These are phyloP conservation scores for Leptopilina myrica DNA, from an alignment of 2,888 invertebrate genomes.

Conservation along the genomic window DNA sequence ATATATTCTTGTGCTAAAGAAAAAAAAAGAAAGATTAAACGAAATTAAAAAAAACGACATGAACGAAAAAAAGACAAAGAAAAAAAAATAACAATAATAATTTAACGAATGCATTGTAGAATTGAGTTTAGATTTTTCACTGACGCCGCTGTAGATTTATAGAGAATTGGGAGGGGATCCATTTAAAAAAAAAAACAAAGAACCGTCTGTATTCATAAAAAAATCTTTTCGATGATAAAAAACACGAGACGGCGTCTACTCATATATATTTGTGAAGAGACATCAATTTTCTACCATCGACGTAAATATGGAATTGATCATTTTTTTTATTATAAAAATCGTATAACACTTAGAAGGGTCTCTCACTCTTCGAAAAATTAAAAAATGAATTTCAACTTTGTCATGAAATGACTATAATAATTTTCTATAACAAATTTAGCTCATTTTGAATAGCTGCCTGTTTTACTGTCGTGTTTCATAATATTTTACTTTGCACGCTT, in stretches of 20 bases:
- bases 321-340: slow-evolving; percentile 59
- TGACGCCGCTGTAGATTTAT: slow-evolving; percentile 34
- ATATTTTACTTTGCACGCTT: slow-evolving; percentile 50
- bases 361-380: slow-evolving; percentile 39
- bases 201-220: slow-evolving; percentile 26
- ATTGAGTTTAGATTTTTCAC: slow-evolving; percentile 37
- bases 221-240: slow-evolving; percentile 13
- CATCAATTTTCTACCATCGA: slow-evolving; percentile 67
- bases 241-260: slow-evolving; percentile 28
- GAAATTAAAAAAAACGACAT: too few species aligned
- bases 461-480: slow-evolving; percentile 52
- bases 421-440: slow-evolving; percentile 61
- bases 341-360: slow-evolving; percentile 58
- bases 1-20: slow-evolving; percentile 29
- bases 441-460: slow-evolving; percentile 53
- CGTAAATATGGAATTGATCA: slow-evolving; percentile 68
- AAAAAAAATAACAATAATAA: neutral
- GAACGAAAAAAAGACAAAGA: too few species aligned
- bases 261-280: slow-evolving; percentile 41
- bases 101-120: slow-evolving; percentile 21
- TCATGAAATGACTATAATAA: slow-evolving; percentile 74
- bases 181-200: slow-evolving; percentile 13
- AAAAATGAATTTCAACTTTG: slow-evolving; percentile 60
- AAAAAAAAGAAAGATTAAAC: neutral
- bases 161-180: neutral